These are phyloP conservation scores for Sialia sialis DNA, from an alignment of 2,113 vertebrate genomes.

Conservation along the genomic window DNA sequence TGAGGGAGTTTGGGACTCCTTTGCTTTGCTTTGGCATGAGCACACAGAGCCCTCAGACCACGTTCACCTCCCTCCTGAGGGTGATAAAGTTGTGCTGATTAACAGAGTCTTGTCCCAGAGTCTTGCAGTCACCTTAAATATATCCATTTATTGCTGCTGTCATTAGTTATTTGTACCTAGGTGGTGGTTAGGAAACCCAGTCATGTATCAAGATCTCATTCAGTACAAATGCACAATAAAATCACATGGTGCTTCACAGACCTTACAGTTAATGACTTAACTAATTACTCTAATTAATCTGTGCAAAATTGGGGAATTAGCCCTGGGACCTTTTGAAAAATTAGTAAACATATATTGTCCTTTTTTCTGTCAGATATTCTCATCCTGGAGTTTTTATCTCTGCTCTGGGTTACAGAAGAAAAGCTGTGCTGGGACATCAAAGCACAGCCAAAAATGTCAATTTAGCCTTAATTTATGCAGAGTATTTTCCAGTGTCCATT, in stretches of 20 bases:
- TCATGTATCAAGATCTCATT: not conserved
- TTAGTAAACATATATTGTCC: not conserved
- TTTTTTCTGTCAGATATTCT: not conserved
- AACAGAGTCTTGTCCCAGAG: not conserved
- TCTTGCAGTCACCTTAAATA: not conserved
- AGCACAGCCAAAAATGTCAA: not conserved
- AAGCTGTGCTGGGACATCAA: not conserved
- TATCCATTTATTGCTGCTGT: not conserved
- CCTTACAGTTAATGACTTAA: constrained; percentile 11
- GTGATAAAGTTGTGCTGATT: not conserved
- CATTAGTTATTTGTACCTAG: not conserved
- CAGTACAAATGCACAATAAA: not conserved
- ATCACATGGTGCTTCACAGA: not conserved
- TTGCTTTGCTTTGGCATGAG: not conserved
- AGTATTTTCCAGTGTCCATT: not conserved
- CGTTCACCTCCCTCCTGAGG: not conserved
- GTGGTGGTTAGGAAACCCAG: not conserved
- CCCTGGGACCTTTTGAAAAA: constrained; percentile 7
- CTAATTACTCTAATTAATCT: constrained; percentile 26
- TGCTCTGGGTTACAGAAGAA: not conserved
- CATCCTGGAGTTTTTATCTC: not conserved
- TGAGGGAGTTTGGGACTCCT: not conserved
- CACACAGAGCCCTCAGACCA: not conserved
- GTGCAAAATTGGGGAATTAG: not conserved
- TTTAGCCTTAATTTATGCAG: not conserved